Evolutionary conservation across 2,797 vertebrate species (phyloP), one percentile per base, ranked within the genome.

Genomic region (Microcaecilia unicolor): DNA sequence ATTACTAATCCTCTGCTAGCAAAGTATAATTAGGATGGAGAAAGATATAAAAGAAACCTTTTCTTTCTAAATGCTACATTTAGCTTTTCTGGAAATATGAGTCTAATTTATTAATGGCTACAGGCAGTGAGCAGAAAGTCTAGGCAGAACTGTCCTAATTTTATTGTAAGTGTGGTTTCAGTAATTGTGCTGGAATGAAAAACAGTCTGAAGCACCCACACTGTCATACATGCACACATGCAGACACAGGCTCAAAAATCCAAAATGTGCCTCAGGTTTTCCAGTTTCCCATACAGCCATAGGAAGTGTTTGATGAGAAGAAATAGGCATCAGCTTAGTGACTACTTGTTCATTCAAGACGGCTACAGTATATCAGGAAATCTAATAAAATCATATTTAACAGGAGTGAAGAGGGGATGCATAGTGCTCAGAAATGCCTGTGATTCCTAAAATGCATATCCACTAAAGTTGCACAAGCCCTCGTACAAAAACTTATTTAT

Each of bases 1-100:
- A 69, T 70, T 77, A 58, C 64, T 78, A 72, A 72, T 74, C 64
- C 54, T 58, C 31, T 44, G 27, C 24, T 32, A 54, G 37, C 69
- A 68, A 75, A 72, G 75, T 76, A 64, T 65, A 74, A 56, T 33
- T 53, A 48, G 65, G 34, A 28, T 21, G 11, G 27, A 46, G 51
- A 58, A 61, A 44, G 52, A 52, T 71, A 21, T 66, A 61, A 71
- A 64, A 53, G 51, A 58, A 44, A 70, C 68, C 51, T 67, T 74
- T 72, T 60, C 56, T 60, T 66, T 61, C 60, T 39, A 61, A 53
- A 66, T 70, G 43, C 72, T 59, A 64, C 36, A n/a, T n/a, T n/a
- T n/a, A n/a, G n/a, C n/a, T n/a, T n/a, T n/a, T 78, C 55, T 68
- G 64, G 51, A 48, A 63, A 65, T 47, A 48, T 19, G 54, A 37